phyloP scores from a whole-genome alignment of 2,888 invertebrate genomes.

The Lamellibrachia satsuma region DNA sequence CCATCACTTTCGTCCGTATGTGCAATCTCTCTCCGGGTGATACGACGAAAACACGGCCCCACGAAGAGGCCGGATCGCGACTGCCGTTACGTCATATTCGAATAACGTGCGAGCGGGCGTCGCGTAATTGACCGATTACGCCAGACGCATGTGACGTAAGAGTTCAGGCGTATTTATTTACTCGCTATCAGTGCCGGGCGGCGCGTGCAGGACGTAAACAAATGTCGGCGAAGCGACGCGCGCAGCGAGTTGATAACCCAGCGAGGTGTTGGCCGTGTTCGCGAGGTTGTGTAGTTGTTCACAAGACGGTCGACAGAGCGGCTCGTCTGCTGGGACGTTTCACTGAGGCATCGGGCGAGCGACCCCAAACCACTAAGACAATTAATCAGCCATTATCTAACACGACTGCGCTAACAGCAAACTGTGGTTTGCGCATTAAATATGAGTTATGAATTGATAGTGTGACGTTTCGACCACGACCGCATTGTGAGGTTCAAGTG shows the following conservation, averaged over 20 bases:
- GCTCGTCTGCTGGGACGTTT: background rate
- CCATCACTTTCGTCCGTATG: background rate
- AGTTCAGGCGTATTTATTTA: background rate
- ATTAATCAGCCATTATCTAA: background rate
- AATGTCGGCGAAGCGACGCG: background rate
- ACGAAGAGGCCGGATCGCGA: background rate
- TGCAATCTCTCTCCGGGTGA: background rate
- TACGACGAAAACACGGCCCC: background rate
- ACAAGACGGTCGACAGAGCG: background rate
- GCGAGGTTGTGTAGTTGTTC: background rate
- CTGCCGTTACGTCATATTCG: background rate
- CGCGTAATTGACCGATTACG: slow-evolving; percentile 5
- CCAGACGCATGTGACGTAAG: background rate
- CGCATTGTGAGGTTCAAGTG: too few species aligned
- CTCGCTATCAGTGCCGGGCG: background rate
- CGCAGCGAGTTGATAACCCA: background rate
- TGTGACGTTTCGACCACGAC: background rate
- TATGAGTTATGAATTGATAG: background rate
- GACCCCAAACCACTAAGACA: background rate
- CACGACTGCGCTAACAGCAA: background rate
- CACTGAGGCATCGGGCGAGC: background rate
- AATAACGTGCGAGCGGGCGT: background rate
- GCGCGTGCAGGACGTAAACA: slow-evolving; percentile 5
- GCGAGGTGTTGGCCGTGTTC: background rate
- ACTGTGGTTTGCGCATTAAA: background rate